Evolutionary conservation across 1,140 invertebrate species (phyloP), one percentile per base, ranked within the genome.

Genomic region (Cotesia vestalis): DNA sequence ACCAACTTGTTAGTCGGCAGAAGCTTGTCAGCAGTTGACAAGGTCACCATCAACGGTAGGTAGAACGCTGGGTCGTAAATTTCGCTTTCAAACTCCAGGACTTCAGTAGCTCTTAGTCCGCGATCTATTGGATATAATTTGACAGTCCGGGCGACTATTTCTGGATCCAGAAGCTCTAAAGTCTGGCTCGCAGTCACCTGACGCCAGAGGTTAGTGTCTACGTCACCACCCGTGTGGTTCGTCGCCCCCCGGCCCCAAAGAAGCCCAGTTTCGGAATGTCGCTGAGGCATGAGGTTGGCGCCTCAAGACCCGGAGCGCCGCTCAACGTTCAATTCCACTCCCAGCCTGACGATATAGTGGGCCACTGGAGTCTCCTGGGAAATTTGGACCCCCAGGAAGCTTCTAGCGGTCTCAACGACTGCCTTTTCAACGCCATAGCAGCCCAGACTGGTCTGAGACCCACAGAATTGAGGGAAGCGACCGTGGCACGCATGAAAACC

Each of bases 231-330:
- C 11, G 92, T 91, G 77, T 95, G 95, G 82, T 89, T 90, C 9
- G 92, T 90, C 0, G 94, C 94, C 12, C 91, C 90, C 79, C 90
- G 90, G 4, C 94, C 94, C 91, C 92, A 95, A 0, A 95, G 85
- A 77, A 92, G 95, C 11, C 94, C 94, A 77, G 91, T 87, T 59
- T 89, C 86, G 51, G 38, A 17, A 66, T 52, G 38, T 20, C 12
- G n/a, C 40, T 66, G 3, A 51, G 20, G 4, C 63, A 66, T 3
- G 63, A 66, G 8, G 20, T 52, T 17, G 63, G 63, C 8, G 27
- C 14, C n/a, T 11, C 9, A n/a, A 51, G 20, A 20, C 46, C 63
- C 9, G 63, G 63, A 20, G 38, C 20, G 4, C 12, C 63, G 0
- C 4, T 66, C 1, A 66, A 66, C 17, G 14, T 66, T 3, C 63